Evolutionary conservation across 2,797 vertebrate genomes (phyloP).

Genomic region (Coranthus polyacanthus): DNA sequence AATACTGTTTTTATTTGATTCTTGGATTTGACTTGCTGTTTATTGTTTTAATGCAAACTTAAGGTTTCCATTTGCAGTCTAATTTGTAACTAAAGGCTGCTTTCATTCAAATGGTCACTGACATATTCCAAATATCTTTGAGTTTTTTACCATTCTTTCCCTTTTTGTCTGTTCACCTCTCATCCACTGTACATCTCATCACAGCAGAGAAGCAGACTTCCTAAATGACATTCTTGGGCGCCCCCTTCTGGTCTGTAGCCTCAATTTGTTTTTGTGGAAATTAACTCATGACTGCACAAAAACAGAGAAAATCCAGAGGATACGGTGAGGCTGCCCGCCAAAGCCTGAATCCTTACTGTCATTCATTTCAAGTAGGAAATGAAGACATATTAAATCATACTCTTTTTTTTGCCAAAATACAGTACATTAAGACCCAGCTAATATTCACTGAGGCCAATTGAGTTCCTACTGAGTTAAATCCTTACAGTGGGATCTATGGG

Average conservation of each 20-base stretch:
- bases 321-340: constrained; percentile 7
- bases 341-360: constrained; percentile 34
- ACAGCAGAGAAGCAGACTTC: neutral
- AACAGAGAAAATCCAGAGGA: constrained; percentile 13
- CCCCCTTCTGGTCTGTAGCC: constrained; percentile 74
- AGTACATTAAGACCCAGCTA: constrained; percentile 60
- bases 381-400: constrained; percentile 57
- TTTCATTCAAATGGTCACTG: too few species aligned
- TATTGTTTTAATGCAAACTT: too few species aligned
- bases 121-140: neutral
- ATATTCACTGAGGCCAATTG: constrained; percentile 48
- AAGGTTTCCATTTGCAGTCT: too few species aligned
- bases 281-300: neutral
- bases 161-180: constrained; percentile 11
- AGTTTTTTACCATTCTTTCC: too few species aligned
- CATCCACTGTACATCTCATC: neutral
- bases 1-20: too few species aligned
- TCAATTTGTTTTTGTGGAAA: neutral
- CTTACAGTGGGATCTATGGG: constrained; percentile 47
- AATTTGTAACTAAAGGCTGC: too few species aligned
- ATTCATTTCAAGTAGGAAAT: constrained; percentile 60
- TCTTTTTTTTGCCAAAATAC: constrained; percentile 43
- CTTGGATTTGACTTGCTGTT: too few species aligned
- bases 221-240: constrained; percentile 72
- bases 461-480: constrained; percentile 51